Conservation (phyloP, 2,888 invertebrate species). For the Chymomyza caudatula region DNA sequence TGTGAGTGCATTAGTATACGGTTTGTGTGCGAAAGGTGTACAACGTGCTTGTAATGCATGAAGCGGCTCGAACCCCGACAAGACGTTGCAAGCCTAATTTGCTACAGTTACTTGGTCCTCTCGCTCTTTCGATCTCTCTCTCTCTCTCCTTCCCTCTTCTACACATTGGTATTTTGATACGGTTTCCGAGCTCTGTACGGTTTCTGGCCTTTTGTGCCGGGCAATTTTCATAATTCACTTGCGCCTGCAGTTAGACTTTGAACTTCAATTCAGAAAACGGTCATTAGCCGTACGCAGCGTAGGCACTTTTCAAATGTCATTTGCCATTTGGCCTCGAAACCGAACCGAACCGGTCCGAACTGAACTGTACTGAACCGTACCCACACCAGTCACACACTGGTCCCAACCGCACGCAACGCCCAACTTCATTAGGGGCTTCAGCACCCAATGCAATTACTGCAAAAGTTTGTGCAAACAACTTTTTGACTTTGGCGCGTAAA, state of each 20-base stretch:
- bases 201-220: background rate
- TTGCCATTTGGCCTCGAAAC: slow-evolving; percentile 43
- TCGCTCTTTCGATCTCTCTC: too few species aligned
- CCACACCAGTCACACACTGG: slow-evolving; percentile 1
- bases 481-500: slow-evolving; percentile 68
- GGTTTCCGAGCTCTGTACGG: background rate
- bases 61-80: slow-evolving; percentile 18
- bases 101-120: slow-evolving; percentile 34
- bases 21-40: slow-evolving; percentile 28
- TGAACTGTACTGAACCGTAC: background rate
- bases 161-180: background rate
- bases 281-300: slow-evolving; percentile 57
- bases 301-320: slow-evolving; percentile 71
- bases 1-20: too few species aligned
- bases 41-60: slow-evolving; percentile 65
- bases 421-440: slow-evolving; percentile 59
- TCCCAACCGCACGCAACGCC: slow-evolving; percentile 2
- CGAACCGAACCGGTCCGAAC: background rate
- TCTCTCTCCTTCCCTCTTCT: background rate
- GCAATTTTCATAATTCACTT: slow-evolving; percentile 66
- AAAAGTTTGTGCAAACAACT: slow-evolving; percentile 69
- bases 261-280: slow-evolving; percentile 60
- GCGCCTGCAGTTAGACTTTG: slow-evolving; percentile 66
- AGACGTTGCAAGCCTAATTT: slow-evolving; percentile 61
- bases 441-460: slow-evolving; percentile 65